Conservation (phyloP, 2,113 vertebrate species). For the Mobula hypostoma region DNA sequence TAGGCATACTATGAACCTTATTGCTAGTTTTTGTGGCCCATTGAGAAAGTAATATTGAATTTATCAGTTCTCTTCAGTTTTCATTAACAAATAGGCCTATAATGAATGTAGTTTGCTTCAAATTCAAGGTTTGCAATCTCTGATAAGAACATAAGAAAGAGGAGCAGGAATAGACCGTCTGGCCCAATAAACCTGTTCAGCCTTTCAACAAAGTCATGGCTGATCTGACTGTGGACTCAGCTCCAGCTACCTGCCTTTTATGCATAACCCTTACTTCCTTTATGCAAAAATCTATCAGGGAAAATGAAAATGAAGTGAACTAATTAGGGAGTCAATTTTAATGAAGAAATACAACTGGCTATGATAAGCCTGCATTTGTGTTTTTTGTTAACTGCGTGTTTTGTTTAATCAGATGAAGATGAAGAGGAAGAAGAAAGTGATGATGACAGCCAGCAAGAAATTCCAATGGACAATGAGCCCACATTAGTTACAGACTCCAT, state of each 20-base stretch:
- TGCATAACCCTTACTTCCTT: too few relatives aligned
- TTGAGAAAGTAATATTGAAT: not conserved
- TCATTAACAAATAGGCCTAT: not conserved
- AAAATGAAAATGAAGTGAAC: not conserved
- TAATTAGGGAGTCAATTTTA: not conserved
- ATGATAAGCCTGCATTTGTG: not conserved
- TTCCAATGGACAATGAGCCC: slow-evolving; percentile 57
- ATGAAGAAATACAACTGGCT: not conserved
- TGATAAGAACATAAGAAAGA: not conserved
- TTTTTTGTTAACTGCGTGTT: slow-evolving; percentile 39
- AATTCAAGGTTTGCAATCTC: not conserved
- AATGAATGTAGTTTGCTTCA: not conserved
- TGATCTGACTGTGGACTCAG: too few relatives aligned
- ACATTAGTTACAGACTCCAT: slow-evolving; percentile 57
- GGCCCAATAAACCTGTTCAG: too few relatives aligned
- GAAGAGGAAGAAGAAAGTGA: slow-evolving; percentile 83
- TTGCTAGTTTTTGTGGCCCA: not conserved
- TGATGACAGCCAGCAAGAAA: slow-evolving; percentile 69
- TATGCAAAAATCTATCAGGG: not conserved
- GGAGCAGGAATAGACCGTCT: too few relatives aligned
- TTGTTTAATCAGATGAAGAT: slow-evolving; percentile 66
- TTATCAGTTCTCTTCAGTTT: not conserved
- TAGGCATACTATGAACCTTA: not conserved
- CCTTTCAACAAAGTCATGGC: too few relatives aligned
- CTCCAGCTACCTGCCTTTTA: too few relatives aligned